Conservation (phyloP, 2,113 vertebrate genomes). For the Acinonyx jubatus region DNA sequence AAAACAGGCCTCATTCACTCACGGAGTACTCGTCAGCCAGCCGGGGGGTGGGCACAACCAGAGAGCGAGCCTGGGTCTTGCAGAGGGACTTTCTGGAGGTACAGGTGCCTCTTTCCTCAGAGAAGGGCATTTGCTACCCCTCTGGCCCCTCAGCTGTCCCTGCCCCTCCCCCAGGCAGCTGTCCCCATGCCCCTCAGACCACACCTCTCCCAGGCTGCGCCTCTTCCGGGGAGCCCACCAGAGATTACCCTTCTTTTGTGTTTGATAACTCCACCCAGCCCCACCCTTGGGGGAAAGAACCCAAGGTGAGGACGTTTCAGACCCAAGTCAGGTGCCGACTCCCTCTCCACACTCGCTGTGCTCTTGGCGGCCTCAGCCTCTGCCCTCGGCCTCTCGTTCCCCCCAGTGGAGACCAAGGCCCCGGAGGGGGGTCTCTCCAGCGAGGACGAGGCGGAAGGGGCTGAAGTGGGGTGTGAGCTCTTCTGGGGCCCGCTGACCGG, state of each 20-base stretch:
- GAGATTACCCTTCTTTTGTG: background rate
- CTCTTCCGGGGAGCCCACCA: background rate
- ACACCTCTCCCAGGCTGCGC: background rate
- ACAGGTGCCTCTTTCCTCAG: background rate
- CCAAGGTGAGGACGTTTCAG: background rate
- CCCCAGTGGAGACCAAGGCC: background rate
- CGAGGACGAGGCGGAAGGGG: background rate
- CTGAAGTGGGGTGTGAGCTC: background rate
- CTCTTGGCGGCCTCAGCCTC: background rate
- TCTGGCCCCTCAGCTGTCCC: background rate
- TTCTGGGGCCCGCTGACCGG: background rate
- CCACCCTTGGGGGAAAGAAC: too few species aligned
- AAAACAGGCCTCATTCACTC: background rate
- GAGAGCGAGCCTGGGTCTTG: too few species aligned
- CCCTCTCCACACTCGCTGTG: fast-evolving
- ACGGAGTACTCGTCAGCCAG: background rate
- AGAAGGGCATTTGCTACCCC: background rate
- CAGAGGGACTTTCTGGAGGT: background rate
- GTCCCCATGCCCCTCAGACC: background rate
- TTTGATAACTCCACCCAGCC: fast-evolving
- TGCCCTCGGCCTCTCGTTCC: background rate
- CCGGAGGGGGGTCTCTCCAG: background rate
- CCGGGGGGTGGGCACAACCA: background rate
- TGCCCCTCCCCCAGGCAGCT: background rate
- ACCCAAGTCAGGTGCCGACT: fast-evolving